Evolutionary conservation across 2,113 vertebrate species (phyloP).

Genomic region (Rhineura floridana): DNA sequence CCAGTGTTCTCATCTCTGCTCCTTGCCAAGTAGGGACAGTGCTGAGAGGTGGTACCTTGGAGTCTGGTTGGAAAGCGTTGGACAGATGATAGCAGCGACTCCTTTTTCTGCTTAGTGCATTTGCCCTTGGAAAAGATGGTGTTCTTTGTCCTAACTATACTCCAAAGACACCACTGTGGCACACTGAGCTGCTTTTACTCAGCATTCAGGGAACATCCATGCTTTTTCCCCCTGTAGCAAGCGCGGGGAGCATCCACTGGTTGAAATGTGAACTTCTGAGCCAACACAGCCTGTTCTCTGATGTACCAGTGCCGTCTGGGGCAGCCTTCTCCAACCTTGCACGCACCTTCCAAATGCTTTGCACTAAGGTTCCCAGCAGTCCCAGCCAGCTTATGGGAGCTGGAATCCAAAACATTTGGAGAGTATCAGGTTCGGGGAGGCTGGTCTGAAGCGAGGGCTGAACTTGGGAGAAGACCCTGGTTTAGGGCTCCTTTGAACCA

Average conservation of each 20-base stretch:
- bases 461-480: neutral
- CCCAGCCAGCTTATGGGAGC: too few species aligned
- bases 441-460: too few species aligned
- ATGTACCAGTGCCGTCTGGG: neutral
- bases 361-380: too few species aligned
- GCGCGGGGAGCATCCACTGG: neutral
- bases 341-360: too few species aligned
- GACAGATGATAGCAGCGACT: too few species aligned
- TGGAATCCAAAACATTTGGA: too few species aligned
- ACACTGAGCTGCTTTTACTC: neutral
- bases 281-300: fast-evolving
- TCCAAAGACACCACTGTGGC: neutral
- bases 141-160: neutral
- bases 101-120: neutral
- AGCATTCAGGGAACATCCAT: neutral
- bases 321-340: too few species aligned
- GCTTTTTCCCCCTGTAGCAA: neutral
- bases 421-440: too few species aligned
- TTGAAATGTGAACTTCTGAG: neutral
- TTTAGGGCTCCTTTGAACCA: too few species aligned
- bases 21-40: neutral
- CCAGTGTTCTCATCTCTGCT: neutral
- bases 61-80: too few species aligned
- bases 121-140: neutral
- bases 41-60: neutral